Evolutionary conservation across 2,797 vertebrate genomes (phyloP), one percentile per base, ranked within the genome.

Genomic region (Remorina albescens): DNA sequence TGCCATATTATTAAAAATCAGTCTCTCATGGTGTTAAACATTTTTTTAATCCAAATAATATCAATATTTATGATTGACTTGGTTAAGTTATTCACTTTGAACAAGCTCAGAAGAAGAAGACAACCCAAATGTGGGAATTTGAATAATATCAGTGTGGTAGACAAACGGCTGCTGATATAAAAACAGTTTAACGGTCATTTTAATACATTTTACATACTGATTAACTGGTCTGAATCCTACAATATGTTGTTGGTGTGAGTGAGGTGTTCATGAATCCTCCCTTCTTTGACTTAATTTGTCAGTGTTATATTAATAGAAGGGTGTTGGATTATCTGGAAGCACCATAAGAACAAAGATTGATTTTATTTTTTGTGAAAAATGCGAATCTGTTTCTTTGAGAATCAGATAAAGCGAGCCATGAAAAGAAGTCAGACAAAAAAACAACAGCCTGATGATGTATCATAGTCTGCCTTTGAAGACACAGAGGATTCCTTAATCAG

Each of bases 1-100:
- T 93, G 90, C 87, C 90, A 90, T 90, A 86, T 82, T 69, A 92
- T 91, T 92, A 93, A 93, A 86, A 88, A 81, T 59, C 37, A 58
- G 46, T 84, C 62, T 82, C 78, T 81, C 81, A 82, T 73, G 49
- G 79, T 84, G 71, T 34, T 67, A 25, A 62, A 71, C 36, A 60
- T 46, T 64, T 81, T 63, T 30, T 30, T 30, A 30, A 30, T 30
- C 30, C 3, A 30, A 30, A 6, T 30, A 30, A 6, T 30, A 3
- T 30, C 30, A 30, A 56, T 74, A 16, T 64, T 68, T 67, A 49
- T 34, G 8, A 16, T 67, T 39, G 9, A 51, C 15, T n/a, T 34
- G 9, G 25, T 18, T 10, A 53, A 16, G 19, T 21, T 12, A 12
- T 59, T 32, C 9, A 12, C 39, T 44, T 42, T 30, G 5, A 36